Percentiles rank a stretch among this genome's conserved stretches.
These are phyloP conservation scores for Aelia acuminata DNA, from an alignment of 2,888 invertebrate species.

Conservation along the genomic window DNA sequence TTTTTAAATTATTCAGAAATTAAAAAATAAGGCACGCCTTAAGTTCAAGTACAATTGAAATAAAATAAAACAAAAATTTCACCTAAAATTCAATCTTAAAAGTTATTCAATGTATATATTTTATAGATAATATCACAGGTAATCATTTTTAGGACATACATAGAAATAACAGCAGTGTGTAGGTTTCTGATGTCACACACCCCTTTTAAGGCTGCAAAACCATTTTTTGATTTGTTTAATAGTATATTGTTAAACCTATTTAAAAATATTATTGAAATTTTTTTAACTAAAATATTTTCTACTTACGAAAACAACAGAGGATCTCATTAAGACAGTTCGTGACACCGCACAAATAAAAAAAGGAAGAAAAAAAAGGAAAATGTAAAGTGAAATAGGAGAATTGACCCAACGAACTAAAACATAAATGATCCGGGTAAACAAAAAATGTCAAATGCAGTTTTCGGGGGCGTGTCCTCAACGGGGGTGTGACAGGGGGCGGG, in stretches of 20 bases:
- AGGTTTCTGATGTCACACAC: not conserved
- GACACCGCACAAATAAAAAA: constrained; percentile 23
- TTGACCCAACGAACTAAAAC: constrained; percentile 25
- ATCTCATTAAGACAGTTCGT: constrained; percentile 33
- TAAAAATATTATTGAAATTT: not conserved
- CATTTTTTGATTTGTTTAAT: not conserved
- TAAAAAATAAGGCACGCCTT: too few relatives aligned
- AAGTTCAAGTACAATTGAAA: too few relatives aligned
- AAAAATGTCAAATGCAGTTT: constrained; percentile 43
- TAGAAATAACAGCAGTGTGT: not conserved
- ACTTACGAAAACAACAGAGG: constrained; percentile 43
- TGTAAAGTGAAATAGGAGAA: not conserved
- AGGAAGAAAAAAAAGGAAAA: not conserved
- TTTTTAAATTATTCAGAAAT: too few relatives aligned
- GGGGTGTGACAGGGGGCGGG: constrained; percentile 34
- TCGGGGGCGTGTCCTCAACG: constrained; percentile 11
- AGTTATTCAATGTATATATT: too few relatives aligned
- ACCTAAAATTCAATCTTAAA: too few relatives aligned
- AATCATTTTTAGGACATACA: too few relatives aligned
- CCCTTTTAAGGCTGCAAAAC: not conserved
- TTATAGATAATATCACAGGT: too few relatives aligned
- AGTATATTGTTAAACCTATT: not conserved
- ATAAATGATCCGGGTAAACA: constrained; percentile 43
- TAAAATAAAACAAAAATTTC: too few relatives aligned
- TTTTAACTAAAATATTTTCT: not conserved